Conservation (phyloP, 1,140 invertebrate species). For the Trachymyrmex septentrionalis region DNA sequence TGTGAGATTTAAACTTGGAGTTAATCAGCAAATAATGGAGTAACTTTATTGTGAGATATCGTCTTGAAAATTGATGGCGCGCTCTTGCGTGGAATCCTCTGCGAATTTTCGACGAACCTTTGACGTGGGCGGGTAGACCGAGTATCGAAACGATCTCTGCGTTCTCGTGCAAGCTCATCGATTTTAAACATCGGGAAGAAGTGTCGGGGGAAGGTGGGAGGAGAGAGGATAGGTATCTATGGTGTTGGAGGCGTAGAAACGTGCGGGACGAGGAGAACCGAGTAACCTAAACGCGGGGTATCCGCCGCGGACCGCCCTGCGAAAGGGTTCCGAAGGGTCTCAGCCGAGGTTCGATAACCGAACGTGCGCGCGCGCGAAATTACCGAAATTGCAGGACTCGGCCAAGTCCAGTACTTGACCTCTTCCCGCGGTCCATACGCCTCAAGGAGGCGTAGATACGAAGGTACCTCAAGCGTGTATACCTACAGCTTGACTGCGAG, state of each 20-base stretch:
- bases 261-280: slow-evolving; percentile 39
- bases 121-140: slow-evolving; percentile 46
- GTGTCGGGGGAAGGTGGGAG: slow-evolving; percentile 16
- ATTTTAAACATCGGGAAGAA: slow-evolving; percentile 63
- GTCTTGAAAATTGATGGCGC: slow-evolving; percentile 1
- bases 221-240: not conserved
- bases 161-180: slow-evolving; percentile 60
- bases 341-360: slow-evolving; percentile 72
- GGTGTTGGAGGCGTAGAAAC: slow-evolving; percentile 40
- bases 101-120: slow-evolving; percentile 46
- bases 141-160: slow-evolving; percentile 65
- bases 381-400: slow-evolving; percentile 77
- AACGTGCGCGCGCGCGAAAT: slow-evolving; percentile 68
- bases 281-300: slow-evolving; percentile 68
- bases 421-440: slow-evolving; percentile 58
- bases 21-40: slow-evolving; percentile 54
- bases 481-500: not conserved
- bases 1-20: not conserved
- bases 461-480: not conserved
- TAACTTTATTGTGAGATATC: slow-evolving; percentile 9
- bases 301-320: slow-evolving; percentile 63
- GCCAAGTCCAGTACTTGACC: slow-evolving; percentile 68
- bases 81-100: not conserved
- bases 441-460: slow-evolving; percentile 31
- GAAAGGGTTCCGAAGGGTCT: slow-evolving; percentile 50